A percentile compares a stretch with the other conserved stretches of the same genome.
Conservation (phyloP, 1,140 invertebrate genomes). For the Dreissena polymorpha region DNA sequence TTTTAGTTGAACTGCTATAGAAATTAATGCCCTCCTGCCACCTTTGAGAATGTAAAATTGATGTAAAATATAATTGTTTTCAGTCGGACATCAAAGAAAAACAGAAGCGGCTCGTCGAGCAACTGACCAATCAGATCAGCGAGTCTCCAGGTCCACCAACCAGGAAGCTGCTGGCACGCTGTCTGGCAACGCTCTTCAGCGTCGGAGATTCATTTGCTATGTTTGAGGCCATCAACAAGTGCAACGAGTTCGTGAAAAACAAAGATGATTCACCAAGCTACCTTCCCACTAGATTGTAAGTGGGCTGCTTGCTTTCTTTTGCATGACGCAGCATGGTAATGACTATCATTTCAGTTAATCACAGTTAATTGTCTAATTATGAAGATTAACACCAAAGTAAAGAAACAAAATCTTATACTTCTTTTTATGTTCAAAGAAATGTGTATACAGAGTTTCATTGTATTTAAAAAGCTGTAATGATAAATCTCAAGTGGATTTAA, state of each 20-base stretch:
- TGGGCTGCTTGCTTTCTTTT: constrained; percentile 63
- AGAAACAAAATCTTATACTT: too few relatives aligned
- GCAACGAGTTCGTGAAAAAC: constrained; percentile 98
- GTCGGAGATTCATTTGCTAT: constrained; percentile 98
- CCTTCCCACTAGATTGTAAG: constrained; percentile 95
- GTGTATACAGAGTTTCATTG: too few relatives aligned
- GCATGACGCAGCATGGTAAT: too few relatives aligned
- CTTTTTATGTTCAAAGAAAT: too few relatives aligned
- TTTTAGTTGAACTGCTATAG: too few relatives aligned
- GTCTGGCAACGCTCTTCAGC: constrained; percentile 96
- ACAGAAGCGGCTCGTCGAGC: constrained; percentile 97
- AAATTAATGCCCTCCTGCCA: too few relatives aligned
- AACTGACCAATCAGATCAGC: constrained; percentile 93
- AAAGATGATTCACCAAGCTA: constrained; percentile 98
- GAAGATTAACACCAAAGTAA: too few relatives aligned
- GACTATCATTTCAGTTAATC: too few relatives aligned
- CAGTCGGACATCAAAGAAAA: constrained; percentile 97
- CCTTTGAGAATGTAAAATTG: too few relatives aligned
- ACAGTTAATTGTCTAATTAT: too few relatives aligned
- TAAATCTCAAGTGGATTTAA: too few relatives aligned
- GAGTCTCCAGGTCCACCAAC: constrained; percentile 94
- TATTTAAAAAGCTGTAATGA: too few relatives aligned
- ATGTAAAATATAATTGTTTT: constrained; percentile 66
- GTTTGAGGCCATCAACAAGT: constrained; percentile 98
- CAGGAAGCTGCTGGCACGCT: constrained; percentile 93